Conservation (phyloP, 2,113 vertebrate genomes). For the Montifringilla adamsi region DNA sequence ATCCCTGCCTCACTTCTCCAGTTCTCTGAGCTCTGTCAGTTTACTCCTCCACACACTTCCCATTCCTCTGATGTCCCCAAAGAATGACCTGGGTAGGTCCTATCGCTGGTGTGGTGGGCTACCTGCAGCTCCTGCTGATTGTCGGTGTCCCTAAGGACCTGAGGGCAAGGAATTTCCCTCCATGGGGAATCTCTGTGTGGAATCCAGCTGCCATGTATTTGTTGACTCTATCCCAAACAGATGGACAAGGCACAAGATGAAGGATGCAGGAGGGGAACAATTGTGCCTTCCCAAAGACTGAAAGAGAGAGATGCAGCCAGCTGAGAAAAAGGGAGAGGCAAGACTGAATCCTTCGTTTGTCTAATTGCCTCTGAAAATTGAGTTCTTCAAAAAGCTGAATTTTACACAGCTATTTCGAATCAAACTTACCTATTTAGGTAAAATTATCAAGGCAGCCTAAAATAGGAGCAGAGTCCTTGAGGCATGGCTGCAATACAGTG, state of each 20-base stretch:
- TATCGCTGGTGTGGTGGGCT: neutral
- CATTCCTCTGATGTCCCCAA: neutral
- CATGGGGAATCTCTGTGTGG: neutral
- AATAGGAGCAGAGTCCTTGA: conserved; percentile 27
- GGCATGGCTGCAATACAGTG: neutral
- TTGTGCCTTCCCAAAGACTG: neutral
- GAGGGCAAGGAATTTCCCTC: neutral
- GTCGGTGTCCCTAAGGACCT: neutral
- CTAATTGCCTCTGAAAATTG: neutral
- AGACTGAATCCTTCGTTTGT: neutral
- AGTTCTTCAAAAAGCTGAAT: neutral
- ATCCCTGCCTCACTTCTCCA: neutral
- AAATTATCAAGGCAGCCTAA: neutral
- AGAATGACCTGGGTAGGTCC: neutral
- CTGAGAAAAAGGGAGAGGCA: neutral
- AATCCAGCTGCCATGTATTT: neutral
- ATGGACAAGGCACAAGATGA: neutral
- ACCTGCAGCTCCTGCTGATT: neutral
- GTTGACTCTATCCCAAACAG: neutral
- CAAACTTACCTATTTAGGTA: neutral
- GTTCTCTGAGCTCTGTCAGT: neutral
- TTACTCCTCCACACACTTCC: neutral
- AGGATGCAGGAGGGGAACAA: neutral
- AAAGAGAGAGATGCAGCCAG: neutral
- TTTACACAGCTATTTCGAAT: neutral